Evolutionary conservation across 2,797 vertebrate species (phyloP).

Genomic region (Lagorchestes hirsutus): DNA sequence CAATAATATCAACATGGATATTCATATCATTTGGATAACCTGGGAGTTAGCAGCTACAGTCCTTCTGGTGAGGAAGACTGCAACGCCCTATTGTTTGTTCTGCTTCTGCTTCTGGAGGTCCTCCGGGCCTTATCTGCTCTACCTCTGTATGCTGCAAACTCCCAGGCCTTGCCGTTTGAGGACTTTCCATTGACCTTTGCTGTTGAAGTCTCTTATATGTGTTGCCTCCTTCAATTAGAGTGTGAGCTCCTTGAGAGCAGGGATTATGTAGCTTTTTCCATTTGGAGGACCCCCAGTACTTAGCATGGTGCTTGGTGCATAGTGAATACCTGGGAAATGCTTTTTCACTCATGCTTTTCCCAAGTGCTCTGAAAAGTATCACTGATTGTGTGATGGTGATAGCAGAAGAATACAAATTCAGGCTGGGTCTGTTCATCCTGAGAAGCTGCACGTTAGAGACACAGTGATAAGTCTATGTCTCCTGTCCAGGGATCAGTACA

Average conservation of each 20-base stretch:
- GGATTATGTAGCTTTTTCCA: background rate
- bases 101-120: background rate
- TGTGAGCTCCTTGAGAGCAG: background rate
- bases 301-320: background rate
- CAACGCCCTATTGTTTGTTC: background rate
- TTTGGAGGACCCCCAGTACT: background rate
- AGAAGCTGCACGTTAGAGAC: background rate
- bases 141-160: background rate
- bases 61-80: background rate
- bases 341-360: background rate
- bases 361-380: background rate
- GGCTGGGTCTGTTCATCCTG: background rate
- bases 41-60: background rate
- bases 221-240: background rate
- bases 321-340: background rate
- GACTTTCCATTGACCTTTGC: background rate
- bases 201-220: background rate
- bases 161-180: background rate
- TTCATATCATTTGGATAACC: background rate
- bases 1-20: background rate
- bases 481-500: background rate
- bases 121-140: background rate
- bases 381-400: background rate
- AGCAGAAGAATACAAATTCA: background rate
- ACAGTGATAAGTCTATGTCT: background rate